Evolutionary conservation across 2,797 vertebrate species (phyloP).

Genomic region (Cirrhinus mrigala): DNA sequence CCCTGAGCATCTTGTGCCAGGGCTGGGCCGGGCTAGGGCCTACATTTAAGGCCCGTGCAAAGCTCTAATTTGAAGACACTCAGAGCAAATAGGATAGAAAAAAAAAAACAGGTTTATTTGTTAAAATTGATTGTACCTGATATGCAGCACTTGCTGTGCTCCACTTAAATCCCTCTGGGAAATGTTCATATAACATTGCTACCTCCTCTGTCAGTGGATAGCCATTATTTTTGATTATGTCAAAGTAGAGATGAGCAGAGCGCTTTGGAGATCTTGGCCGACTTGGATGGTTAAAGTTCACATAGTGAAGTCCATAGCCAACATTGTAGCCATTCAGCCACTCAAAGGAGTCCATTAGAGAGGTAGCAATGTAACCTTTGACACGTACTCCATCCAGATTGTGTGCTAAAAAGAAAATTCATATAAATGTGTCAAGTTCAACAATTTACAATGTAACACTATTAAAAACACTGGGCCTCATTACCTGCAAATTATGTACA

Average conservation of each 20-base stretch:
- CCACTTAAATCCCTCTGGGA: conserved; percentile 87
- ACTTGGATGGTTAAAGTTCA: conserved; percentile 83
- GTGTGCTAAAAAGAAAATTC: conserved; percentile 77
- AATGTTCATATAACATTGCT: conserved; percentile 83
- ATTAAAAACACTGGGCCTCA: no score
- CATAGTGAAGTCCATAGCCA: conserved; percentile 87
- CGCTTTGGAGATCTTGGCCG: conserved; percentile 87
- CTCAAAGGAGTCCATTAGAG: conserved; percentile 94
- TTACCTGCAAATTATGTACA: no score
- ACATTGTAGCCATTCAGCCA: conserved; percentile 87
- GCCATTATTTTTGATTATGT: conserved; percentile 86
- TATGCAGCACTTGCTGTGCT: conserved; percentile 89
- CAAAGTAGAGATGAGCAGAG: conserved; percentile 86
- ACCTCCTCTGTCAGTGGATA: conserved; percentile 83
- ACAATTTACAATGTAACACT: no score
- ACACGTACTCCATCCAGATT: conserved; percentile 87
- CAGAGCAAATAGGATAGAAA: background rate
- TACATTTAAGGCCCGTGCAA: no score
- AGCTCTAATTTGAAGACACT: no score
- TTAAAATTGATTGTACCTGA: conserved; percentile 84
- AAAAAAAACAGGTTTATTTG: background rate
- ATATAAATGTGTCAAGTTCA: background rate
- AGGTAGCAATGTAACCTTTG: conserved; percentile 84
- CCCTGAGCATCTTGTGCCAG: no score
- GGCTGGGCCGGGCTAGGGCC: no score